Conservation (phyloP, 1,140 invertebrate genomes). For the Aphidius ervi region DNA sequence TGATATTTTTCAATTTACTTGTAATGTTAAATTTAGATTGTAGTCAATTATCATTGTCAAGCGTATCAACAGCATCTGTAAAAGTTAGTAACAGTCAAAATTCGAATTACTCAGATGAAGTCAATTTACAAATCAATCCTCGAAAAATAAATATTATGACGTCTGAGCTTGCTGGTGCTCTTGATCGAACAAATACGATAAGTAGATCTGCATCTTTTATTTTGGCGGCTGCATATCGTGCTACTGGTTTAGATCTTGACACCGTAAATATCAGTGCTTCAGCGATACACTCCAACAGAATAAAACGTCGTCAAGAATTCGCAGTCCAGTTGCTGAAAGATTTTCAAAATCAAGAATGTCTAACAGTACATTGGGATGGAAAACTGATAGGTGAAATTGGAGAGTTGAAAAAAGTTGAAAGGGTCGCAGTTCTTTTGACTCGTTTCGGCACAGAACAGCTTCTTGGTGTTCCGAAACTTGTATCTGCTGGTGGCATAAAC, state of each 20-base stretch:
- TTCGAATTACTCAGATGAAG: conserved; percentile 12
- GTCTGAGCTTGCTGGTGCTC: conserved; percentile 9
- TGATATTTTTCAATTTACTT: no score
- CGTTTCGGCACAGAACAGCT: conserved; percentile 29
- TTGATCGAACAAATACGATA: conserved; percentile 7
- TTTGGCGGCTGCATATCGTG: conserved; percentile 2
- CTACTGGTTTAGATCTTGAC: conserved; percentile 13
- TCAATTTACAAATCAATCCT: not conserved
- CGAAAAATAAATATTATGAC: conserved; percentile 12
- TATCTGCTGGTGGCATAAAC: conserved; percentile 28
- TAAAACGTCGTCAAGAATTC: conserved; percentile 18
- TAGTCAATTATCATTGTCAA: not conserved
- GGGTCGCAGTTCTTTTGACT: conserved; percentile 35
- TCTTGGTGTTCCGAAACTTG: conserved; percentile 32
- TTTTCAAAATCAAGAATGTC: conserved; percentile 21
- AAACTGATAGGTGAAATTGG: conserved; percentile 29
- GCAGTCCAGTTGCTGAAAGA: conserved; percentile 28
- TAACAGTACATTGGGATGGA: conserved; percentile 24
- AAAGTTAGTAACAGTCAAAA: not conserved
- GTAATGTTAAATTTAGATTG: no score
- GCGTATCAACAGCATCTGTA: not conserved
- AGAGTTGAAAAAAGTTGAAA: conserved; percentile 31
- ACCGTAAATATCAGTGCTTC: conserved; percentile 13
- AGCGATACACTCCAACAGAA: conserved; percentile 8
- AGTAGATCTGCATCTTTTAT: conserved; percentile 14